Evolutionary conservation across 2,888 invertebrate genomes (phyloP), one percentile per base, ranked within the genome.

Genomic region (Lysandra coridon): DNA sequence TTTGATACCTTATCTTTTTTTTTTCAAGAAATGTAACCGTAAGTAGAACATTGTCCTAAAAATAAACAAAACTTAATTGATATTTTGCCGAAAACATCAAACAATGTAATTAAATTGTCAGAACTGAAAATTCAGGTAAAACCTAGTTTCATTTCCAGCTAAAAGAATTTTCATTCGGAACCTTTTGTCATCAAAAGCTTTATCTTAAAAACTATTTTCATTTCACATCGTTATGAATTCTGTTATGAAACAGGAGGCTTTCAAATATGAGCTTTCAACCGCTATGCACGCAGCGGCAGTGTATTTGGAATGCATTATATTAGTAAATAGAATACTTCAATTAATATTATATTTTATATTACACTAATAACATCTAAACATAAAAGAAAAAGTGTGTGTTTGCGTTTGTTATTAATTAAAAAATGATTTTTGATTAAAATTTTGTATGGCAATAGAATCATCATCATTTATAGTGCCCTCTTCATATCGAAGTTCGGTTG

Each of bases 131-230:
- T 30, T 30, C 33, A 5, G 17, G 69, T 33, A 14, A 64, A 37
- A 33, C 17, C 69, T 37, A 69, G 69, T 69, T 69, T 14, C 6
- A 69, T 37, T 69, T 14, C 17, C 69, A 14, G 69, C 33, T 69
- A 33, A 37, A 37, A 69, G 69, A 69, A 37, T 69, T 69, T 69
- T 69, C 69, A 69, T 69, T 69, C 37, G 14, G 33, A 69, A 37
- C 6, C 69, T 37, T 33, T 69, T 69, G 69, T 69, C 69, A 69
- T 69, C 14, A 69, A 69, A 69, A 4, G 69, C 69, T 69, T 69
- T 69, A 69, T 69, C 69, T 69, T 69, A 14, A 69, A 10, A 57
- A 57, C 73, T 73, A 73, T 73, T 79, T 37, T 74, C 60, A 79
- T 79, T 73, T 74, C 37, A 79, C 60, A 57, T 60, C 53, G 23